Percentiles rank a stretch among this genome's conserved stretches.
phyloP scores from a whole-genome alignment of 2,113 vertebrate species.

The Gambusia holbrooki region DNA sequence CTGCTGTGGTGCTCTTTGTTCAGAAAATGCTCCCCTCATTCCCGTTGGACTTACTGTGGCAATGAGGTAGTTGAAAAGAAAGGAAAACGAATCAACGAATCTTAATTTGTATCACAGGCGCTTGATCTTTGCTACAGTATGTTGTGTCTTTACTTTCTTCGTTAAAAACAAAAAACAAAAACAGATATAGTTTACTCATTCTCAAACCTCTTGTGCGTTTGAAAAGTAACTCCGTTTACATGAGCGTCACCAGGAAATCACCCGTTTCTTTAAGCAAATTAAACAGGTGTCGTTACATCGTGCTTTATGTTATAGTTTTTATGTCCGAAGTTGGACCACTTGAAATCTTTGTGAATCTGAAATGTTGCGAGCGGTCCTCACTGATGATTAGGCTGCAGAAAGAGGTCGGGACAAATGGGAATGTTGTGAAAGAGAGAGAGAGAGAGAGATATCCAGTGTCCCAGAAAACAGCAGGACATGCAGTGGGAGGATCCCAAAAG shows the following conservation, averaged over 20 bases:
- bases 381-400: slow-evolving; percentile 25
- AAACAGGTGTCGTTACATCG: background rate
- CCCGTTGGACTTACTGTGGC: slow-evolving; percentile 39
- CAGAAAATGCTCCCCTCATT: slow-evolving; percentile 27
- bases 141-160: slow-evolving; percentile 56
- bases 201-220: slow-evolving; percentile 6
- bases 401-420: background rate
- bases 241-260: background rate
- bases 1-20: slow-evolving; percentile 29
- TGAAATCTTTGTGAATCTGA: background rate
- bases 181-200: slow-evolving; percentile 12
- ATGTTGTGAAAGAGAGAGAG: slow-evolving; percentile 9
- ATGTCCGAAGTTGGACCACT: background rate
- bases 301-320: slow-evolving; percentile 10
- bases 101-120: slow-evolving; percentile 57
- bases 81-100: slow-evolving; percentile 22
- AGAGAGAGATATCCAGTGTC: slow-evolving; percentile 21
- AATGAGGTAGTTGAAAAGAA: slow-evolving; percentile 67
- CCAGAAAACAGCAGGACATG: slow-evolving; percentile 27
- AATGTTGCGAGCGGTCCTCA: slow-evolving; percentile 15
- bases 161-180: slow-evolving; percentile 14
- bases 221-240: background rate
- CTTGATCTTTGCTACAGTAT: slow-evolving; percentile 74
- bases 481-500: slow-evolving; percentile 6
- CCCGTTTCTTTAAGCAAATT: slow-evolving; percentile 2